Conservation (phyloP, 30 jellyfish, hydroid and myxozoan species). For the Sanderia malayensis region DNA sequence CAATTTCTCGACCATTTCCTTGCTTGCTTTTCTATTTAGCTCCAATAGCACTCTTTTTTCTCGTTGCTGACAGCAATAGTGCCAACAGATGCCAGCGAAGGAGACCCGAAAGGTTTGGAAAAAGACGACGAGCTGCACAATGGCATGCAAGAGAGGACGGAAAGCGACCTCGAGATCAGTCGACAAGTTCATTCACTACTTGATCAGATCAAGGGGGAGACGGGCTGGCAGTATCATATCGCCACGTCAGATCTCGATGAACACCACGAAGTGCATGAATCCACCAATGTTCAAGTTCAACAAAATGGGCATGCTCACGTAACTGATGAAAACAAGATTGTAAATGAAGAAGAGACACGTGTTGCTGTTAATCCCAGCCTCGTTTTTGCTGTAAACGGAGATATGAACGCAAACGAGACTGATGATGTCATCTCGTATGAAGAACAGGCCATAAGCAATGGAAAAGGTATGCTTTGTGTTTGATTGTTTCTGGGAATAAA, state of each 20-base stretch:
- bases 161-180: conserved; percentile 42
- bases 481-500: neutral
- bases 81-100: neutral
- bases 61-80: too few species aligned
- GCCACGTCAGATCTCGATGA: conserved; percentile 57
- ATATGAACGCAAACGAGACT: conserved; percentile 38
- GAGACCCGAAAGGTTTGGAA: neutral
- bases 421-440: conserved; percentile 17
- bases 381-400: conserved; percentile 22
- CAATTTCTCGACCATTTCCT: too few species aligned
- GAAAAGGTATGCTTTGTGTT: conserved; percentile 4
- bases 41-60: too few species aligned
- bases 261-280: neutral
- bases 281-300: too few species aligned
- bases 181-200: conserved; percentile 51
- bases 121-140: conserved; percentile 15
- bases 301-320: conserved; percentile 15
- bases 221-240: conserved; percentile 86
- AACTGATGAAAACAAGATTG: conserved; percentile 1
- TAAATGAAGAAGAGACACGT: conserved; percentile 15
- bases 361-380: neutral
- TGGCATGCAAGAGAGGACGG: conserved; percentile 17
- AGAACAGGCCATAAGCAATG: conserved; percentile 10
- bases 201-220: conserved; percentile 52
- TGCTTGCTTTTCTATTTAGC: too few species aligned